Conservation (phyloP, 2,113 vertebrate genomes). For the Zosterops lateralis region DNA sequence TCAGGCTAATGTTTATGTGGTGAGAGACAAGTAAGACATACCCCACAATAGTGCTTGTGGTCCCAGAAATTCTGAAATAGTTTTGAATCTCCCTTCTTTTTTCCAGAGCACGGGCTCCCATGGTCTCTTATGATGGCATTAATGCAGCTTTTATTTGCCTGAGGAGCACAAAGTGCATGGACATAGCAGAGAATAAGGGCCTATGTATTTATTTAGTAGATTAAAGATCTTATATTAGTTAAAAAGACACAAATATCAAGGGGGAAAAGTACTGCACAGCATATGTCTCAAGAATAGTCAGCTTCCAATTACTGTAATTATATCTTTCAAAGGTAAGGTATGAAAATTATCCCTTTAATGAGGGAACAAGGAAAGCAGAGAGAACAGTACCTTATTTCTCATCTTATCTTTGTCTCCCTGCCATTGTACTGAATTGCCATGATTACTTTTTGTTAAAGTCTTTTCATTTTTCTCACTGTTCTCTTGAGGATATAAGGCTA, state of each 20-base stretch:
- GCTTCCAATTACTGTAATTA: conserved; percentile 74
- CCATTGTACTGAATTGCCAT: conserved; percentile 52
- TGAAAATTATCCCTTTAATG: conserved; percentile 46
- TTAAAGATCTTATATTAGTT: conserved; percentile 53
- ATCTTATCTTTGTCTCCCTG: conserved; percentile 65
- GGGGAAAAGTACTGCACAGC: conserved; percentile 13
- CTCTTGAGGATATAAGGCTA: conserved; percentile 4
- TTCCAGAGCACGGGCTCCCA: not conserved
- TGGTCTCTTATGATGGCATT: not conserved
- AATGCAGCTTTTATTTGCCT: not conserved
- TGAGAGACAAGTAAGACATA: not conserved
- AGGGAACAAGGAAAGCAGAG: conserved; percentile 44
- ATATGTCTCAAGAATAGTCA: conserved; percentile 53
- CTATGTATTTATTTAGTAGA: conserved; percentile 2
- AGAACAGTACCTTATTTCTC: conserved; percentile 47
- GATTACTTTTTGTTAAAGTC: conserved; percentile 56
- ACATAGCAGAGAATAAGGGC: not conserved
- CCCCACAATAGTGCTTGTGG: not conserved
- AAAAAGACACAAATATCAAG: conserved; percentile 56
- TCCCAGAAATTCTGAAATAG: not conserved
- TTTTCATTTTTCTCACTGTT: conserved; percentile 45
- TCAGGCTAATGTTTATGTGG: not conserved
- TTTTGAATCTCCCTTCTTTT: not conserved
- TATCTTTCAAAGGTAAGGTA: conserved; percentile 65
- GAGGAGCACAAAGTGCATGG: not conserved